Evolutionary conservation across 2,888 invertebrate species (phyloP), one percentile per base, ranked within the genome.

Genomic region (Ernsta delagoae): DNA sequence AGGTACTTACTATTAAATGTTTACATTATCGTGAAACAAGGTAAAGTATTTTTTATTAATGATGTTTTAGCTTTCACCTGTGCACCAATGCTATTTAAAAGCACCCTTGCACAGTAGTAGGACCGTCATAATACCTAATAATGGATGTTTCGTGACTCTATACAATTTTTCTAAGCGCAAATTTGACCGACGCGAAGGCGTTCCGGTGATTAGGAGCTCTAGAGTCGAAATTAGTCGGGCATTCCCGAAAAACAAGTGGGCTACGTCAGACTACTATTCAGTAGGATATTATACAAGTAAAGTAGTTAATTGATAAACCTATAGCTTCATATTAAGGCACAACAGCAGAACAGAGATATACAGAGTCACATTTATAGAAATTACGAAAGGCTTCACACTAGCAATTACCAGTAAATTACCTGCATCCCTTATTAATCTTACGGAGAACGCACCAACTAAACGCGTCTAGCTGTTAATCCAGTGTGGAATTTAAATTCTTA

Each of bases 1-100:
- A 34, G 31, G 5, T 24, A 24, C 24, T 24, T 24, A 24, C 24
- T 24, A 39, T 1, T 39, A 48, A 73, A 77, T 72, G 84, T 86
- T 87, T 87, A 87, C 86, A 84, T 83, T 79, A 77, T 5, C 45
- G 11, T 45, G n/a, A 45, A 45, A 45, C n/a, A 45, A n/a, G 11
- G 11, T n/a, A 45, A 45, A 45, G n/a, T n/a, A 45, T n/a, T 53
- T 16, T 12, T 50, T 39, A 39, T 39, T 39, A 5, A 1, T 39
- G 7, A 39, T 6, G 39, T 39, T 39, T 39, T 7, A 7, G 0
- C 39, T 0, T 6, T 7, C 39, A 4, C 5, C 39, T 7, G 39
- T 5, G 5, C 5, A 5, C 4, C 7, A 5, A 4, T 39, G 4
- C 39, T 39, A 36, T 39, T 39, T 39, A 5, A 39, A 1, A 24